These are phyloP conservation scores for Hyposoter dolosus DNA, from an alignment of 2,888 invertebrate species.

Conservation along the genomic window DNA sequence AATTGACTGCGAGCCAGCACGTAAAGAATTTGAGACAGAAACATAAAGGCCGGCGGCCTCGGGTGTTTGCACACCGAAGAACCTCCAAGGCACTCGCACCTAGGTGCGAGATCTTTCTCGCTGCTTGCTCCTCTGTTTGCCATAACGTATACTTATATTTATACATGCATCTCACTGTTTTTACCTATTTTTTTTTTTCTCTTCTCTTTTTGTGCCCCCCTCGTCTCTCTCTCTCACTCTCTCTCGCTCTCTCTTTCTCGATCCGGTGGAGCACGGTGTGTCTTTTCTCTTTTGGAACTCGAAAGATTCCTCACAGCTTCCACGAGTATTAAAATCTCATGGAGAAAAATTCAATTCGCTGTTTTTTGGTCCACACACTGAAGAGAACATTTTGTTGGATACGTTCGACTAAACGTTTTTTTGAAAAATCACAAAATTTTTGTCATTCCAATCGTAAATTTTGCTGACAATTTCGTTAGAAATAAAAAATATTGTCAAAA, in stretches of 20 bases:
- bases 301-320: conserved; percentile 12
- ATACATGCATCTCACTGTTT: conserved; percentile 36
- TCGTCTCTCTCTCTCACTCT: conserved; percentile 27
- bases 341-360: background rate
- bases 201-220: conserved; percentile 64
- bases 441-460: too few species aligned
- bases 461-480: too few species aligned
- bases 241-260: conserved; percentile 19
- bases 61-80: conserved; percentile 80
- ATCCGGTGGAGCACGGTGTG: conserved; percentile 81
- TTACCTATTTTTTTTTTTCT: conserved; percentile 80
- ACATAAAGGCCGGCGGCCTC: conserved; percentile 80
- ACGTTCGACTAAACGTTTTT: too few species aligned
- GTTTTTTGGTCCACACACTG: background rate
- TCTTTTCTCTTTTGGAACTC: conserved; percentile 33
- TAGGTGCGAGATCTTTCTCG: conserved; percentile 84
- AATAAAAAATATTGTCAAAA: too few species aligned
- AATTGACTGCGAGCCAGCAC: conserved; percentile 73
- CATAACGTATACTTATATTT: conserved; percentile 74
- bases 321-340: conserved; percentile 9
- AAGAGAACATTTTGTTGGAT: too few species aligned
- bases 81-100: conserved; percentile 83
- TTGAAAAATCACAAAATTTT: too few species aligned
- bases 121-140: conserved; percentile 79
- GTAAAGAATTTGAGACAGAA: conserved; percentile 84